Conservation (phyloP, 1,140 invertebrate species). For the Pseudomyrmex dendroicus region DNA sequence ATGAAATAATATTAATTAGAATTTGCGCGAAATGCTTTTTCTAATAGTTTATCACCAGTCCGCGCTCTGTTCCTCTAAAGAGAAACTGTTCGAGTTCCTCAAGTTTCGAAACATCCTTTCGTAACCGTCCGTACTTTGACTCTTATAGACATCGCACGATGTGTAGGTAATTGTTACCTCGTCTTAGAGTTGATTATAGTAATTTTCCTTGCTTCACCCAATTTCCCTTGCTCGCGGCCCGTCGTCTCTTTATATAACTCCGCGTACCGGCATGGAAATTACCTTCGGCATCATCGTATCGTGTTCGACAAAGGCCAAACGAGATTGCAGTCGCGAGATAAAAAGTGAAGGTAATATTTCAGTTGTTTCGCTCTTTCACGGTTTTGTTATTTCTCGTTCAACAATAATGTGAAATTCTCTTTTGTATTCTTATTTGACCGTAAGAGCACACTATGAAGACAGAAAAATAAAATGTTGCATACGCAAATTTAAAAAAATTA, state of each 20-base stretch:
- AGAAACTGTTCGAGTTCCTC: conserved; percentile 27
- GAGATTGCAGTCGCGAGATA: conserved; percentile 40
- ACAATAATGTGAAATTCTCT: neutral
- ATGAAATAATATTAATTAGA: too few relatives aligned
- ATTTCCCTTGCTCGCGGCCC: conserved; percentile 39
- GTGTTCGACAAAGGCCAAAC: conserved; percentile 37
- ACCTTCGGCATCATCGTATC: conserved; percentile 46
- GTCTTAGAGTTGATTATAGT: conserved; percentile 62
- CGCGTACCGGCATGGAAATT: conserved; percentile 56
- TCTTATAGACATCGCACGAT: conserved; percentile 36
- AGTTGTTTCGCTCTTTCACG: conserved; percentile 27
- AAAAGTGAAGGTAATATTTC: conserved; percentile 48
- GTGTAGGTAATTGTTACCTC: conserved; percentile 68
- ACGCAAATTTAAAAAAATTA: too few relatives aligned
- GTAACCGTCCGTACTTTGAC: conserved; percentile 26
- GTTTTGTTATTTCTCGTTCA: neutral
- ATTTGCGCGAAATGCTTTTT: too few relatives aligned
- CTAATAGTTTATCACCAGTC: too few relatives aligned
- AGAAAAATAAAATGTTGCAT: too few relatives aligned
- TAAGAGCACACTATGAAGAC: too few relatives aligned
- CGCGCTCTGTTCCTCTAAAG: neutral
- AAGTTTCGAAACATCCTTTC: conserved; percentile 22
- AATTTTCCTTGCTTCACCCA: conserved; percentile 59
- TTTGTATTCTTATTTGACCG: too few relatives aligned
- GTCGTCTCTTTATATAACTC: conserved; percentile 34